A percentile compares a stretch with the other conserved stretches of the same genome.
These are phyloP conservation scores for Riparia riparia DNA, from an alignment of 2,113 vertebrate genomes.

Conservation along the genomic window DNA sequence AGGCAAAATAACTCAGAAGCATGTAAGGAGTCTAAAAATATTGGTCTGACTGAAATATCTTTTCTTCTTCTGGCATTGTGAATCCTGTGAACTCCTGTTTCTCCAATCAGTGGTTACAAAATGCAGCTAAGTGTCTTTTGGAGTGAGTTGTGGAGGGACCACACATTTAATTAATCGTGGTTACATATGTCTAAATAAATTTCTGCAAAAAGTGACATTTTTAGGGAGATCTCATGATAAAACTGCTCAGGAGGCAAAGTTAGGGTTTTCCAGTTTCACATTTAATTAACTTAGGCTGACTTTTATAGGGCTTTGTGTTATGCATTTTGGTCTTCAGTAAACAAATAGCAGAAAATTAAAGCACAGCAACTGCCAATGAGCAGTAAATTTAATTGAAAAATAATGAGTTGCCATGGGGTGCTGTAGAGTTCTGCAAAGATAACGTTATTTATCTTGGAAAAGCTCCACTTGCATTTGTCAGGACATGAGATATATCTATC, in stretches of 20 bases:
- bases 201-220: slow-evolving; percentile 65
- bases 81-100: neutral
- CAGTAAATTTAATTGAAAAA: slow-evolving; percentile 82
- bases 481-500: slow-evolving; percentile 8
- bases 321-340: slow-evolving; percentile 74
- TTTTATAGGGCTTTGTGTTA: slow-evolving; percentile 78
- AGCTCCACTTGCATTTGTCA: slow-evolving; percentile 71
- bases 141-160: neutral
- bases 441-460: slow-evolving; percentile 77
- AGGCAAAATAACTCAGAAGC: neutral
- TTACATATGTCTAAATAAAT: slow-evolving; percentile 73
- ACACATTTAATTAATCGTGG: slow-evolving; percentile 40
- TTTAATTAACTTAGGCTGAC: slow-evolving; percentile 82
- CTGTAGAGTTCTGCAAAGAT: slow-evolving; percentile 69
- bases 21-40: neutral
- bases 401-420: slow-evolving; percentile 78
- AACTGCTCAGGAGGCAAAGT: slow-evolving; percentile 71
- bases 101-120: neutral
- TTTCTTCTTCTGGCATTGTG: neutral
- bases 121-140: neutral
- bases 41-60: neutral
- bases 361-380: slow-evolving; percentile 74
- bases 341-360: slow-evolving; percentile 82
- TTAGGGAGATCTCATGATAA: slow-evolving; percentile 70
- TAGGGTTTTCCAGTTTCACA: slow-evolving; percentile 69